Percentiles rank a stretch among this genome's conserved stretches.
Conservation (phyloP, 1,140 invertebrate genomes). For the Lysiphlebus fabarum region DNA sequence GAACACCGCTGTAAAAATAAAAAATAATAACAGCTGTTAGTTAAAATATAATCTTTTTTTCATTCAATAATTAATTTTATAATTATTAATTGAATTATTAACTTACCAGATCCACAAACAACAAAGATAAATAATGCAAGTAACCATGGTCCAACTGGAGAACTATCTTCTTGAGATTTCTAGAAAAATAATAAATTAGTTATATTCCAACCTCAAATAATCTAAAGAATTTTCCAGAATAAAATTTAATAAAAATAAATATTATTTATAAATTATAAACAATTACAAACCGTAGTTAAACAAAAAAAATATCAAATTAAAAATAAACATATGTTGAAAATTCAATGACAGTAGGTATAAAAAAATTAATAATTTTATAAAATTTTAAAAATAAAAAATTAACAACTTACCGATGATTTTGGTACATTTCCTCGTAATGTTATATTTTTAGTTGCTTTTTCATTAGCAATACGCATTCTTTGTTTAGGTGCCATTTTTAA, state of each 20-base stretch:
- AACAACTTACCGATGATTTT: slow-evolving; percentile 83
- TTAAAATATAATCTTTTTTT: slow-evolving; percentile 14
- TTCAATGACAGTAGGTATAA: too few species aligned
- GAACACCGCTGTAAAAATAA: slow-evolving; percentile 75
- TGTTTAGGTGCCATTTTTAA: slow-evolving; percentile 91
- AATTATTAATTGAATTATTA: background rate
- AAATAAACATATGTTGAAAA: too few species aligned
- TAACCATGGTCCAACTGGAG: slow-evolving; percentile 95
- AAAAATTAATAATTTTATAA: too few species aligned
- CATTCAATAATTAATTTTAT: slow-evolving; percentile 24
- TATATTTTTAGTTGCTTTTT: slow-evolving; percentile 97
- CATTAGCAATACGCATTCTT: slow-evolving; percentile 96
- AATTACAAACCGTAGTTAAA: background rate
- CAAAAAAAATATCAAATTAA: too few species aligned
- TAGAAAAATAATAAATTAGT: slow-evolving; percentile 42
- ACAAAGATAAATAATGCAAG: slow-evolving; percentile 96
- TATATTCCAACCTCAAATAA: slow-evolving; percentile 8
- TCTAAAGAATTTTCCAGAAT: slow-evolving; percentile 3
- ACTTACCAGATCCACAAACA: slow-evolving; percentile 89
- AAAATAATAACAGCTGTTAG: slow-evolving; percentile 22
- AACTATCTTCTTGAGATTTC: slow-evolving; percentile 89
- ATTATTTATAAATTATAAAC: background rate
- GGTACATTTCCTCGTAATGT: slow-evolving; percentile 93
- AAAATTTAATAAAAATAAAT: slow-evolving; percentile 5
- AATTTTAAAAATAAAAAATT: too few species aligned